phyloP scores from a whole-genome alignment of 2,888 invertebrate species.

The Caenorhabditis zanzibari region DNA sequence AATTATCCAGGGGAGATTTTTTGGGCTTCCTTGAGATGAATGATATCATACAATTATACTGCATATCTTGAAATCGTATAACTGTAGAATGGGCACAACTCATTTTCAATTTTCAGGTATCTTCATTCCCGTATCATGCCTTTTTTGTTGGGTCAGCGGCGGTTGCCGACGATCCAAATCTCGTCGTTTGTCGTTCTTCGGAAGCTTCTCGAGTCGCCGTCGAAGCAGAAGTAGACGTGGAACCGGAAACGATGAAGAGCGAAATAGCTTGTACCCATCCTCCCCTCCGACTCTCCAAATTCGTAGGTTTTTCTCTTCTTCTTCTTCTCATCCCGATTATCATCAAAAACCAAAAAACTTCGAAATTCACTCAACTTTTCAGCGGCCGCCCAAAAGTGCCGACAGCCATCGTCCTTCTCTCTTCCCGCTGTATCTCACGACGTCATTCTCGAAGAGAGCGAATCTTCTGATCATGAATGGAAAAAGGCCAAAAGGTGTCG shows the following conservation, averaged over 20 bases:
- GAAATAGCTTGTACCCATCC: constrained; percentile 61
- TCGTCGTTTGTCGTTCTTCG: constrained; percentile 31
- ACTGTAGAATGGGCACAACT: too few relatives aligned
- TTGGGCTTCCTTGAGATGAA: too few relatives aligned
- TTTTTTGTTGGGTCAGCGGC: constrained; percentile 60
- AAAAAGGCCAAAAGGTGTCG: constrained; percentile 44
- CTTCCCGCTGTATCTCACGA: constrained; percentile 61
- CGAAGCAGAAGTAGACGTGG: constrained; percentile 45
- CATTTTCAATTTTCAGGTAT: constrained; percentile 60
- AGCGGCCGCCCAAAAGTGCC: constrained; percentile 52
- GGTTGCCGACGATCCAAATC: constrained; percentile 43
- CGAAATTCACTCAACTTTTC: constrained; percentile 41
- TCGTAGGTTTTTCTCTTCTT: constrained; percentile 38
- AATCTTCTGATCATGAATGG: constrained; percentile 60
- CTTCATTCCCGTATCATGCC: constrained; percentile 59
- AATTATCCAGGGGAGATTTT: too few relatives aligned
- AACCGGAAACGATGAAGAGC: constrained; percentile 58
- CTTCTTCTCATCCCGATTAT: constrained; percentile 1
- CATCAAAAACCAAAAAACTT: constrained; percentile 40
- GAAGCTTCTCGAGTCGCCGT: constrained; percentile 35
- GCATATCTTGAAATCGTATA: too few relatives aligned
- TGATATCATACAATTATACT: too few relatives aligned
- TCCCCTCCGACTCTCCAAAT: constrained; percentile 62
- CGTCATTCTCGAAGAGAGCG: constrained; percentile 54
- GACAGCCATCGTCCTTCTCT: constrained; percentile 61